Evolutionary conservation across 2,113 vertebrate species (phyloP).

Genomic region (Tauraco erythrolophus): DNA sequence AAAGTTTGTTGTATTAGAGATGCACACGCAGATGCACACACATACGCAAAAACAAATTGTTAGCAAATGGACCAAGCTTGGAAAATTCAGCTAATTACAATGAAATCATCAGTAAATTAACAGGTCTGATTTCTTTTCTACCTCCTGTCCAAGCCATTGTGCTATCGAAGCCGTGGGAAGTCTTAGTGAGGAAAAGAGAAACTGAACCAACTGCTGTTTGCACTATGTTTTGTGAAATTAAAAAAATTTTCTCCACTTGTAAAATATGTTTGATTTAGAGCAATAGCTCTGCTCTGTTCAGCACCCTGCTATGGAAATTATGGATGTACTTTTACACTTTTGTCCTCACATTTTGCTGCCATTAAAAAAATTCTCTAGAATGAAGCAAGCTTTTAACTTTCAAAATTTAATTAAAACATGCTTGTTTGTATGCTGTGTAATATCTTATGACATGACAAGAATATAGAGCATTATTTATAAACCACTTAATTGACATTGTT

Average conservation of each 20-base stretch:
- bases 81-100: background rate
- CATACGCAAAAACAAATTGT: background rate
- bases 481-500: background rate
- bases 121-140: background rate
- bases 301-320: background rate
- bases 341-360: rapidly evolving
- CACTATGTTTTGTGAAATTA: background rate
- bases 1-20: background rate
- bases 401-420: background rate
- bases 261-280: background rate
- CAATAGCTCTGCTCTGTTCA: background rate
- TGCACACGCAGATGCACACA: background rate
- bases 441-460: background rate
- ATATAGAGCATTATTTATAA: background rate
- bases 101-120: background rate
- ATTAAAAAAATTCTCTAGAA: background rate
- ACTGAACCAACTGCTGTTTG: background rate
- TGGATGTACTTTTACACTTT: background rate
- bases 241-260: background rate
- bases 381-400: background rate
- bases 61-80: background rate
- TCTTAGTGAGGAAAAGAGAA: background rate
- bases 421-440: background rate
- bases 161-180: background rate
- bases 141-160: background rate